A percentile compares a stretch with the other conserved stretches of the same genome.
These are phyloP conservation scores for Carollia perspicillata DNA, from an alignment of 2,113 vertebrate genomes.

Conservation along the genomic window DNA sequence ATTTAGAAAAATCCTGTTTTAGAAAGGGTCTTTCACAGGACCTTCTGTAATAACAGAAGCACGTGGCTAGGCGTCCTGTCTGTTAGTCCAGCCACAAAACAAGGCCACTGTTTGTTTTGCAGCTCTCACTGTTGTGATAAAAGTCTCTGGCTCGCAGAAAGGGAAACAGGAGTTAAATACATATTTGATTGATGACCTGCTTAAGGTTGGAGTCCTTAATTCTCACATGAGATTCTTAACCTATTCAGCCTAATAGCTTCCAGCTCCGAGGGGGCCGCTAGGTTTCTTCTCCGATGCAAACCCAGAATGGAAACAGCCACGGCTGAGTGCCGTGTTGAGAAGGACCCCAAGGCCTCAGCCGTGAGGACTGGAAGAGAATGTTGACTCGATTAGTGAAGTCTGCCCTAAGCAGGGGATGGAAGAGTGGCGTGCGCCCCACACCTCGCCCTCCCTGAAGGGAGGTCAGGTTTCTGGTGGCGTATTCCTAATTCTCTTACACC, in stretches of 20 bases:
- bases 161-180: neutral
- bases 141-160: neutral
- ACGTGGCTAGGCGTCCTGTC: neutral
- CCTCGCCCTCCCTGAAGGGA: neutral
- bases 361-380: neutral
- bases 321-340: neutral
- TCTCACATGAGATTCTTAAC: neutral
- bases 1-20: neutral
- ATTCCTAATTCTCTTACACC: neutral
- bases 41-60: conserved; percentile 24
- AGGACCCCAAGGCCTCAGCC: neutral
- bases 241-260: neutral
- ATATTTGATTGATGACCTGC: neutral
- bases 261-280: neutral
- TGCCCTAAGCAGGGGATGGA: neutral
- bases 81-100: neutral
- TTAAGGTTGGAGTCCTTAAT: neutral
- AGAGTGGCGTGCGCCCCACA: neutral
- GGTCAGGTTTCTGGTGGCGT: neutral
- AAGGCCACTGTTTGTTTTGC: neutral
- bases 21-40: neutral
- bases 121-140: neutral
- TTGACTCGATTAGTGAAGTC: conserved; percentile 1
- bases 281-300: neutral
- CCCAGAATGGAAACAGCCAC: neutral